phyloP scores from a whole-genome alignment of 2,113 vertebrate species.

The Meleagris gallopavo region DNA sequence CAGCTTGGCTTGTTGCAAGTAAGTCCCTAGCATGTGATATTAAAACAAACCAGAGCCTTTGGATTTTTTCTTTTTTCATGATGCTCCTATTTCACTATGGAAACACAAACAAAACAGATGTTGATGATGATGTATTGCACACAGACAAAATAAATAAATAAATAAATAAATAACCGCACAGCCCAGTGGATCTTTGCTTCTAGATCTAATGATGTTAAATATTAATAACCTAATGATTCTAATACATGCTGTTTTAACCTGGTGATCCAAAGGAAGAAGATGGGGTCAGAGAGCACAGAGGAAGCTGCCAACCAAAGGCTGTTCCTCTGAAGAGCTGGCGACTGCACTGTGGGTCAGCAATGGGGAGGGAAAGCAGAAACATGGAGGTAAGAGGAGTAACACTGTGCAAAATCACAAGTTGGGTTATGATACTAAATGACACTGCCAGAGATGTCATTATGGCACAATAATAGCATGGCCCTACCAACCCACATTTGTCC shows the following conservation, averaged over 20 bases:
- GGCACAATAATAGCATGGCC: neutral
- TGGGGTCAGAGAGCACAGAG: neutral
- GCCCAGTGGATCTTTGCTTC: neutral
- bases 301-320: neutral
- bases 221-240: conserved; percentile 56
- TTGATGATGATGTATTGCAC: conserved; percentile 57
- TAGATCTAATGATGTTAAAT: conserved; percentile 43
- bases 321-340: neutral
- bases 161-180: neutral
- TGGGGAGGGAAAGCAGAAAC: neutral
- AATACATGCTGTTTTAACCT: conserved; percentile 2
- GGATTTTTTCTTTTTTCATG: conserved; percentile 13
- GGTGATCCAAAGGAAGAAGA: conserved; percentile 9
- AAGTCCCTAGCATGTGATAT: neutral
- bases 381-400: neutral
- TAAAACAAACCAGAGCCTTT: conserved; percentile 38
- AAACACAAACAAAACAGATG: conserved; percentile 46
- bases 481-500: neutral
- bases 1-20: neutral
- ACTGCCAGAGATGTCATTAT: neutral
- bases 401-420: neutral
- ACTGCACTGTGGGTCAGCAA: neutral
- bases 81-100: conserved; percentile 39
- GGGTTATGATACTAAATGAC: neutral
- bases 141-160: neutral